Base-by-base conservation (phyloP, 1,140 invertebrate genomes). In the Aphaenogaster floridana region DNA sequence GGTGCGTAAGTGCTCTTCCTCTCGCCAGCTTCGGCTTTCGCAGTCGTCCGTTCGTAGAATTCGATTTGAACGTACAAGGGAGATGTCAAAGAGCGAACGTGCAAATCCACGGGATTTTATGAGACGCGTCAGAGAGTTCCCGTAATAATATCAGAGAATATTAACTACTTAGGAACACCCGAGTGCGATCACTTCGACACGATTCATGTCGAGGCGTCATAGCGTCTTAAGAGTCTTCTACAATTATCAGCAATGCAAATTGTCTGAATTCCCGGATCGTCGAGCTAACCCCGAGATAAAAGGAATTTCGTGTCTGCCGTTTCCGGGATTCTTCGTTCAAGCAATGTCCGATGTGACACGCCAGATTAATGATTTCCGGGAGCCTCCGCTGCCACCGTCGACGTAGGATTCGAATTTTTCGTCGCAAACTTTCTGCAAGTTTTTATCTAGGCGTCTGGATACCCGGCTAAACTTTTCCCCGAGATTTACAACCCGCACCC, bases 341-440 rank as follows among this genome's bases (percentile, higher is more conserved):
- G 80, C 69, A 6, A 45, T 84, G 80, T 84, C 80, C 80, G 69
- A 61, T 76, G 84, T 86, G 84, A 79, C 84, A 48, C 36, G 61
- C 3, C 50, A 86, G 76, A 78, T 86, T 86, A 86, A 86, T 79
- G 84, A 86, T 80, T 80, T 86, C 76, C 74, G 61, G 39, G 74
- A 21, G 7, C 8, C 84, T 66, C 42, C 42, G 45, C 36, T 45
- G 59, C 34, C 57, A 11, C 17, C 50, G 69, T 9, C 74, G 72
- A 80, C 57, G 83, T 78, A 66, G 63, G 76, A 86, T 86, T 86
- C 59, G 72, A 86, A 86, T 86, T 86, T 78, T 79, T 86, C 84
- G 84, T 80, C 84, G 36, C 54, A 2, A 83, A 63, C 80, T 83
- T 83, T 74, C 15, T 54, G 28, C 68, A 83, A 83, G 68, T 83